Evolutionary conservation across 2,113 vertebrate genomes (phyloP).

Genomic region (Apus apus): DNA sequence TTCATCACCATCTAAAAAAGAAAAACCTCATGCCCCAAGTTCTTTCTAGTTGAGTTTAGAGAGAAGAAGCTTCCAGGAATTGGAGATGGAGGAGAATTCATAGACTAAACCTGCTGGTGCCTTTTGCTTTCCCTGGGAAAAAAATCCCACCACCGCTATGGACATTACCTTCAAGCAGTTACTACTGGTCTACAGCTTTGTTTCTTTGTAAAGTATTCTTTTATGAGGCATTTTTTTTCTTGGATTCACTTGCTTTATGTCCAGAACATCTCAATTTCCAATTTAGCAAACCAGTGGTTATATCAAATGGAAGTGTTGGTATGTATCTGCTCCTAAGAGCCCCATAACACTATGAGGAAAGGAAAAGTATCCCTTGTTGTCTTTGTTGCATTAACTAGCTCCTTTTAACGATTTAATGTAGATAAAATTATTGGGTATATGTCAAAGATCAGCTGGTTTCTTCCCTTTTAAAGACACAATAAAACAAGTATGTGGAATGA

Average conservation of each 20-base stretch:
- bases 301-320: background rate
- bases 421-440: background rate
- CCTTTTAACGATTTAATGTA: background rate
- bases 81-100: background rate
- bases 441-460: background rate
- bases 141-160: fast-evolving
- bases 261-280: background rate
- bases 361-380: background rate
- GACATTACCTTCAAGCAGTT: background rate
- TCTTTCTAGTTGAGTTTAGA: background rate
- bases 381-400: background rate
- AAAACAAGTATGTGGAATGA: background rate
- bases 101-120: background rate
- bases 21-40: no score
- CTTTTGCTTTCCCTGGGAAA: background rate
- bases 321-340: background rate
- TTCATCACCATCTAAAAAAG: background rate
- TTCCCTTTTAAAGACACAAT: background rate
- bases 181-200: background rate
- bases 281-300: background rate
- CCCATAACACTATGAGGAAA: fast-evolving
- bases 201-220: background rate
- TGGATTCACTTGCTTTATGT: background rate
- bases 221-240: background rate
- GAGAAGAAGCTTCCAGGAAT: background rate